Base-by-base conservation (phyloP, 2,888 invertebrate genomes). In the Meta bourneti region DNA sequence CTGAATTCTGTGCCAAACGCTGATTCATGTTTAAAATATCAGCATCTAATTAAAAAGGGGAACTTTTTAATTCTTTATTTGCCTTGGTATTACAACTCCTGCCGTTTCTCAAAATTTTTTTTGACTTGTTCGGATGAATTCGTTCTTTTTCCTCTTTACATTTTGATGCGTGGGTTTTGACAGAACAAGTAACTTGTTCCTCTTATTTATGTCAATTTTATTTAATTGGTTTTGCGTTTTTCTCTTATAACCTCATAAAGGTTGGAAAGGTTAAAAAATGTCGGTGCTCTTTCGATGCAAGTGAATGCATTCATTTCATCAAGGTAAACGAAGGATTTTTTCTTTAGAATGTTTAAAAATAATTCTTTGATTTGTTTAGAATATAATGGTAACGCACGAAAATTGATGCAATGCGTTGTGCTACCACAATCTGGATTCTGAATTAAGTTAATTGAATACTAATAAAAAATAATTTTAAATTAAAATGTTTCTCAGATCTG, bases 21-120 rank as follows among this genome's bases (percentile, higher is more conserved):
- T 80, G 80, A 80, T 80, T 80, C 80, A 80, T 61, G 61, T 80
- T 80, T 80, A 34, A 80, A 80, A 80, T 80, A 80, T 80, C 69
- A 61, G 80, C 80, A 80, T 80, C 80, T 48, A 54, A 69, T 80
- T 80, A 69, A 61, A 61, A 79, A 61, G 52, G 6, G 11, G 20
- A 19, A 19, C 9, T 19, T 72, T 72, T 72, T 7, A 0, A 19
- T 72, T 20, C 20, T 61, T 61, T 19, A 7, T 20, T 52, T 54
- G 52, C 54, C 54, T 54, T 51, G n/a, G 20, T 79, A 54, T 79
- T 19, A 48, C 48, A 61, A 61, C 80, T 34, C 20, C 80, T 80
- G 61, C 61, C 61, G 80, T 52, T 51, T 78, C 48, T 48, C 48
- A 71, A 72, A 52, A 51, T 72, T 71, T 51, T 61, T 74, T 75